Percentiles rank a stretch among this genome's conserved stretches.
These are phyloP conservation scores for Belgica antarctica DNA, from an alignment of 2,888 invertebrate genomes.

Conservation along the genomic window DNA sequence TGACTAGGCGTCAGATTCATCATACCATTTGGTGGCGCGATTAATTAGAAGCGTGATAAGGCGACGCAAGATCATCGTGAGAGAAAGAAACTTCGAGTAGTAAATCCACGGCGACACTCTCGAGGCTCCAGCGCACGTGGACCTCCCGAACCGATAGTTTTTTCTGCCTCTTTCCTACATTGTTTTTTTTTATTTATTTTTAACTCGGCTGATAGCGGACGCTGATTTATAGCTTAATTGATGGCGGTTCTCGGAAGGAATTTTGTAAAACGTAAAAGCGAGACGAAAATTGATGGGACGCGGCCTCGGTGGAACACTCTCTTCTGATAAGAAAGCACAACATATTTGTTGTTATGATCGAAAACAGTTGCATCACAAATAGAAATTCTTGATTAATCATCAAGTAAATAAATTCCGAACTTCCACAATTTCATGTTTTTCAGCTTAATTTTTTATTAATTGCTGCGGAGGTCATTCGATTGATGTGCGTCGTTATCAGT, in stretches of 20 bases:
- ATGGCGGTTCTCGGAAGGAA: neutral
- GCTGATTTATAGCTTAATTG: conserved; percentile 2
- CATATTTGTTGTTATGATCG: neutral
- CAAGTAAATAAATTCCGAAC: neutral
- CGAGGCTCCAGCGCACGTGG: neutral
- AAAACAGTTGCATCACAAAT: neutral
- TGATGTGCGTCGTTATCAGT: neutral
- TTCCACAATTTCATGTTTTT: neutral
- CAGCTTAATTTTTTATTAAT: conserved; percentile 11
- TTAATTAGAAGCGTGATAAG: neutral
- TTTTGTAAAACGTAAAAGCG: neutral
- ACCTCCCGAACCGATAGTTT: conserved; percentile 16
- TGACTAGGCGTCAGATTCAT: neutral
- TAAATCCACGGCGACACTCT: neutral
- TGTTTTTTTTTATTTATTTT: neutral
- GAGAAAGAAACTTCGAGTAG: neutral
- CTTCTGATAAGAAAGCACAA: neutral
- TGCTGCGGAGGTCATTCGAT: conserved; percentile 2
- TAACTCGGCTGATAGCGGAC: neutral
- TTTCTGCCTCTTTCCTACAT: neutral
- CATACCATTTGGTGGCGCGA: neutral
- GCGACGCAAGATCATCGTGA: neutral
- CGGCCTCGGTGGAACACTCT: neutral
- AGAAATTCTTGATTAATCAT: neutral
- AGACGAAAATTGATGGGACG: too few relatives aligned